A percentile compares a stretch with the other conserved stretches of the same genome.
Conservation (phyloP, 2,113 vertebrate genomes). For the Heterocephalus glaber region DNA sequence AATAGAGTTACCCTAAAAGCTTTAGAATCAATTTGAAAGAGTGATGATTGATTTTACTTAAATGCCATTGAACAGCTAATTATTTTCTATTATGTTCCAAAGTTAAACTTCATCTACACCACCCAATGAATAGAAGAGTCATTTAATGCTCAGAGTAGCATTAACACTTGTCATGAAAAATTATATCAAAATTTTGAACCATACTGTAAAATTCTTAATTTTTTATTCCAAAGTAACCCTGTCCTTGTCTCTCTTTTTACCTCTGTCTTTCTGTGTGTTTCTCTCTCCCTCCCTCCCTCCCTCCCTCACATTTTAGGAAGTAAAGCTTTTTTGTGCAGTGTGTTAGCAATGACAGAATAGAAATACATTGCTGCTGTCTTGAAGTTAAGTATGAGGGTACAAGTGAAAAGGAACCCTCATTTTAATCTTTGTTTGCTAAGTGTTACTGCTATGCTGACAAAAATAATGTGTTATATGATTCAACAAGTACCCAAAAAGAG, state of each 20-base stretch:
- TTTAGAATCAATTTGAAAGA: not conserved
- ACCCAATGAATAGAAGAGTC: not conserved
- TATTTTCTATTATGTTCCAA: not conserved
- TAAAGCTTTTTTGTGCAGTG: not conserved
- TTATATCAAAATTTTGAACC: conserved; percentile 26
- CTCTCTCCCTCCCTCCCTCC: not conserved
- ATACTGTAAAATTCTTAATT: not conserved
- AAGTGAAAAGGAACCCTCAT: not conserved
- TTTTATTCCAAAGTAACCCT: conserved; percentile 11
- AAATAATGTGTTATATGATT: not conserved
- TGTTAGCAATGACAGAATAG: not conserved
- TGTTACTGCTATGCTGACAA: not conserved
- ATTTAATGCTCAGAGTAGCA: not conserved
- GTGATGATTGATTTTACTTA: not conserved
- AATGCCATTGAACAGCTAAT: not conserved
- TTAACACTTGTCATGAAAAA: not conserved
- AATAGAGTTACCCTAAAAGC: not conserved
- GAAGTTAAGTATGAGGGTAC: not conserved
- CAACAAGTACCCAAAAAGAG: not conserved
- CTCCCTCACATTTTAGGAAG: not conserved
- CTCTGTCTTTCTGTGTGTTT: not conserved
- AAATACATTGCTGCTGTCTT: not conserved
- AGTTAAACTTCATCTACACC: not conserved
- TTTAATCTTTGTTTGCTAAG: not conserved
- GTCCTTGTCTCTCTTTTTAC: not conserved